Conservation (phyloP, 2,113 vertebrate species). For the Bombycilla garrulus region DNA sequence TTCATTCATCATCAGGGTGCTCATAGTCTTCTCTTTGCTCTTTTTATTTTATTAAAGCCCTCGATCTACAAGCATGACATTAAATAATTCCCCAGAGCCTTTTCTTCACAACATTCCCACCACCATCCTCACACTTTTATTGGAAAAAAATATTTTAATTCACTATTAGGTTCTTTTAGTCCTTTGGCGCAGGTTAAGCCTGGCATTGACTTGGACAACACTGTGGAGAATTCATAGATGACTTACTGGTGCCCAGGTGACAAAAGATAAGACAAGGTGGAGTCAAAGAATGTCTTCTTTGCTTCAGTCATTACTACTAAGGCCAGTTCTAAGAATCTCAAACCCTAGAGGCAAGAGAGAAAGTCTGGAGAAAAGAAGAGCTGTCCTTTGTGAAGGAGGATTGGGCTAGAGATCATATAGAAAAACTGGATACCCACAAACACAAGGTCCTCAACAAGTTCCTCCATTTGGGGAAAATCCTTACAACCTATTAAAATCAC, state of each 20-base stretch:
- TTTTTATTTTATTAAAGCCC: constrained; percentile 61
- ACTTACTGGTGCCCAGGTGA: not conserved
- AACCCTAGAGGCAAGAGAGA: not conserved
- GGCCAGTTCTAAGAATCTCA: not conserved
- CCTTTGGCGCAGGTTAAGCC: not conserved
- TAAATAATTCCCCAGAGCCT: constrained; percentile 5
- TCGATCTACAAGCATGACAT: not conserved
- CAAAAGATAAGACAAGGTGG: not conserved
- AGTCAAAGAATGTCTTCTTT: not conserved
- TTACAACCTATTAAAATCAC: not conserved
- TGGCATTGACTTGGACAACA: not conserved
- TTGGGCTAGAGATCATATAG: not conserved
- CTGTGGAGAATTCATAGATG: not conserved
- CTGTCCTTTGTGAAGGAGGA: not conserved
- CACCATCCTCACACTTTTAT: not conserved
- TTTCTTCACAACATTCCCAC: not conserved
- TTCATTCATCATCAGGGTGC: constrained; percentile 58
- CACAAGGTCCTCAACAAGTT: not conserved
- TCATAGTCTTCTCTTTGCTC: constrained; percentile 32
- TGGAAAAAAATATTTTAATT: not conserved
- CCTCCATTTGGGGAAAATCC: not conserved
- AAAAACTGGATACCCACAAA: not conserved
- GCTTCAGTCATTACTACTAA: not conserved
- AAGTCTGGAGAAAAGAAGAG: not conserved
- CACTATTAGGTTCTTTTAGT: not conserved